phyloP scores from a whole-genome alignment of 37 sponge, comb jelly and placozoan genomes.

The Haliclona indistincta region DNA sequence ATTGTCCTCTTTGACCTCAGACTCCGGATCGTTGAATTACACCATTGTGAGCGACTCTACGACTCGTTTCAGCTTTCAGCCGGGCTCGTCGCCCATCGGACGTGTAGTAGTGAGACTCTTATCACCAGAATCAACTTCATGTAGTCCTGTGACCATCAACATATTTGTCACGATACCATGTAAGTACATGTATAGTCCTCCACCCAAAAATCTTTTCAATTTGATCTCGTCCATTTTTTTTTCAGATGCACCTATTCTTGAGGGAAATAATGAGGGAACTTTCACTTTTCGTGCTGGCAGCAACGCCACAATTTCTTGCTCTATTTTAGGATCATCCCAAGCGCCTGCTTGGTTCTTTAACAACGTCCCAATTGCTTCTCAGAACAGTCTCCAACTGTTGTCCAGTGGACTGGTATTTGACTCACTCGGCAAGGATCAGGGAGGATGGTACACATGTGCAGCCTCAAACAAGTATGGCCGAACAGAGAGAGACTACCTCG shows the following conservation, averaged over 20 bases:
- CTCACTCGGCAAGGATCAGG: not conserved
- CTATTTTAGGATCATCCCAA: not conserved
- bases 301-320: not conserved
- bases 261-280: not conserved
- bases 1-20: too few relatives aligned
- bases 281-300: not conserved
- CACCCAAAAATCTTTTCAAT: not conserved
- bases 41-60: too few relatives aligned
- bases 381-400: too few relatives aligned
- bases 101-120: too few relatives aligned
- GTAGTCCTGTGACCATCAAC: too few relatives aligned
- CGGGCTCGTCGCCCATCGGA: too few relatives aligned
- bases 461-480: not conserved
- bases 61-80: too few relatives aligned
- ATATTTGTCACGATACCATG: too few relatives aligned
- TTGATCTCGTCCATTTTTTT: not conserved
- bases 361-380: not conserved
- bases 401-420: not conserved
- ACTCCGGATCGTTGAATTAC: too few relatives aligned
- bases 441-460: constrained; percentile 14
- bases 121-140: too few relatives aligned
- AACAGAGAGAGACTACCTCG: not conserved
- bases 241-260: not conserved
- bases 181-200: not conserved
- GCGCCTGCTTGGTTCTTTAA: constrained; percentile 5